Evolutionary conservation across 2,113 vertebrate species (phyloP).

Genomic region (Cebus imitator): DNA sequence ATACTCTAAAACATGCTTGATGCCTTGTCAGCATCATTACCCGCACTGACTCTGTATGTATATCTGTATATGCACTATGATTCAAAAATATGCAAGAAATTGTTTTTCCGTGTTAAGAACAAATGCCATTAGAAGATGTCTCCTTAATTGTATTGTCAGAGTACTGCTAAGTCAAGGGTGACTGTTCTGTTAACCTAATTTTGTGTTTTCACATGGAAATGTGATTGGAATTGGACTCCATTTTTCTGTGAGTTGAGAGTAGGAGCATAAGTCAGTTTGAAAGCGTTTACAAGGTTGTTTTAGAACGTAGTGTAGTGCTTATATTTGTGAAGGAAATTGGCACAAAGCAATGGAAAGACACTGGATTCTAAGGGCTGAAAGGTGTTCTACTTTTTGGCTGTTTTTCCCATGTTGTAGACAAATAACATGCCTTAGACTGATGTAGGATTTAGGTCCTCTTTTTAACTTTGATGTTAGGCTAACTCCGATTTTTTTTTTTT

Average conservation of each 20-base stretch:
- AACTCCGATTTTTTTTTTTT: not conserved
- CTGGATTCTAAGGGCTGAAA: not conserved
- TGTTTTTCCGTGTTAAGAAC: not conserved
- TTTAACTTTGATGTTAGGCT: not conserved
- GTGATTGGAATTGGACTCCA: not conserved
- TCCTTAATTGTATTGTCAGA: not conserved
- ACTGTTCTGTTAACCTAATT: not conserved
- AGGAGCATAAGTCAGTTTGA: not conserved
- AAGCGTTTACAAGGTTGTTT: not conserved
- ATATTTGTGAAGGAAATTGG: not conserved
- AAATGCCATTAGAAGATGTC: not conserved
- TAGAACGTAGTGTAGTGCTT: not conserved
- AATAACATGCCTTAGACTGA: not conserved
- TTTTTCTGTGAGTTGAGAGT: not conserved
- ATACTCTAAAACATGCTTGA: not conserved
- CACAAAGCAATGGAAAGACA: not conserved
- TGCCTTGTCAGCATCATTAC: not conserved
- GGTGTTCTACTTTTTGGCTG: not conserved
- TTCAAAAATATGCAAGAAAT: not conserved
- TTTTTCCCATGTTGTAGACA: not conserved
- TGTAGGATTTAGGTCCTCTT: not conserved
- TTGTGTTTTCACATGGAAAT: not conserved
- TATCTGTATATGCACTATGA: not conserved
- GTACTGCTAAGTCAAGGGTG: not conserved
- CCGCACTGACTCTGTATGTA: not conserved